Base-by-base conservation (phyloP, 2,113 vertebrate genomes). In the Gila orcuttii region DNA sequence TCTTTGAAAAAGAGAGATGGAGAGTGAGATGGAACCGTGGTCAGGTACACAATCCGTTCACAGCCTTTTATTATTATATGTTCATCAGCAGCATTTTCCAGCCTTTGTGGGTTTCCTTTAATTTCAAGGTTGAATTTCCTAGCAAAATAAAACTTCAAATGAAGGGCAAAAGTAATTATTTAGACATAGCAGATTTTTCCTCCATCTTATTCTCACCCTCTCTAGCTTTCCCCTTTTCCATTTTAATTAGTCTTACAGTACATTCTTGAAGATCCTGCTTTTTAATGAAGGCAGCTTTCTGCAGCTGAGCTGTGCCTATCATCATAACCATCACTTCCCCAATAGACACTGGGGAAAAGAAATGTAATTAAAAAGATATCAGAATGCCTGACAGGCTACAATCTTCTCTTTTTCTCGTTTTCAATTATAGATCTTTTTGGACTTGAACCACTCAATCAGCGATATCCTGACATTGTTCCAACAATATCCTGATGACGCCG, bases 311-410 rank as follows among this genome's bases (percentile, higher is more conserved):
- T 23, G 59, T 82, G 23, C 15, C 83, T 91, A 92, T 93, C 90
- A 59, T 86, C 68, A 57, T 62, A 85, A 36, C 36, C 80, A 60
- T 88, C 88, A 83, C 87, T 73, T 83, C 50, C 84, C 62, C 47
- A 91, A 92, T 91, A 79, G 88, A 87, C 87, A 79, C 91, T 87
- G 91, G 89, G 91, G 93, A 92, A 42, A 93, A 92, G 90, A 91
- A 93, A 92, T 88, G 91, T 94, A 94, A 94, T 94, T 94, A 93
- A 94, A 94, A 93, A 93, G 92, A 93, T 93, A 93, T 93, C 89
- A 92, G 91, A 92, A 91, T 89, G 92, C 89, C 93, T 93, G 91
- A 92, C 90, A 88, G 90, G 87, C 92, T 92, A 86, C 88, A 91
- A 89, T 87, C 87, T 74, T 88, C 73, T 76, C 39, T 82, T 68